Percentiles rank a stretch among this genome's conserved stretches.
These are phyloP conservation scores for Paguma larvata DNA, from an alignment of 2,797 vertebrate species.

Conservation along the genomic window DNA sequence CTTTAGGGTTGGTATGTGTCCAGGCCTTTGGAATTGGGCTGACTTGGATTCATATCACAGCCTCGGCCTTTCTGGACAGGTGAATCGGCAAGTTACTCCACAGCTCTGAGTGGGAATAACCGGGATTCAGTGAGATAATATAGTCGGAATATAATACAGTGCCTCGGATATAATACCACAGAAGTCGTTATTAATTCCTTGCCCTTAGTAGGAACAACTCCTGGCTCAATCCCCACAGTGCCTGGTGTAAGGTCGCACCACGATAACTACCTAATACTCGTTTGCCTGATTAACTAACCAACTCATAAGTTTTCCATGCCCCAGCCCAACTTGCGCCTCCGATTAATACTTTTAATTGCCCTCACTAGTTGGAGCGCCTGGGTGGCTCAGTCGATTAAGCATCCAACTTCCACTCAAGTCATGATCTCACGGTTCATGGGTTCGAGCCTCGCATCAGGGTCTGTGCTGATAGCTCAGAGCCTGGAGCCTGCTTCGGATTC, in stretches of 20 bases:
- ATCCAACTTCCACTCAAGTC: no score
- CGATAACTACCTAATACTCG: not conserved
- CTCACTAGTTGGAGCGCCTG: no score
- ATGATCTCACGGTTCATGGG: no score
- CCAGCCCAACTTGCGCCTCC: not conserved
- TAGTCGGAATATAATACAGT: not conserved
- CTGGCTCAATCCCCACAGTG: not conserved
- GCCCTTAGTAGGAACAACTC: not conserved
- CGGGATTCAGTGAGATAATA: not conserved
- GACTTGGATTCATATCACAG: conserved; percentile 29
- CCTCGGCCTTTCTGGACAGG: not conserved
- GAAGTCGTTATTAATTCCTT: not conserved
- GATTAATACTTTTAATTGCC: not conserved
- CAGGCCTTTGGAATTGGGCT: not conserved
- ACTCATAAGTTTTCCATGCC: not conserved
- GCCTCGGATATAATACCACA: not conserved
- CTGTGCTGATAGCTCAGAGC: no score
- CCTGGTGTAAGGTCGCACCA: not conserved
- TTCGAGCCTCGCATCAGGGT: rapidly evolving
- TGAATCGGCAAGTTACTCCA: not conserved
- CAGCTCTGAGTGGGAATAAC: not conserved
- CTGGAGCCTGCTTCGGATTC: no score
- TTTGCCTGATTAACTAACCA: not conserved
- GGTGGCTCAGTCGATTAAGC: no score
- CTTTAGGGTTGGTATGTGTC: not conserved